phyloP scores from a whole-genome alignment of 1,140 invertebrate genomes.

The Choristoneura fumiferana region DNA sequence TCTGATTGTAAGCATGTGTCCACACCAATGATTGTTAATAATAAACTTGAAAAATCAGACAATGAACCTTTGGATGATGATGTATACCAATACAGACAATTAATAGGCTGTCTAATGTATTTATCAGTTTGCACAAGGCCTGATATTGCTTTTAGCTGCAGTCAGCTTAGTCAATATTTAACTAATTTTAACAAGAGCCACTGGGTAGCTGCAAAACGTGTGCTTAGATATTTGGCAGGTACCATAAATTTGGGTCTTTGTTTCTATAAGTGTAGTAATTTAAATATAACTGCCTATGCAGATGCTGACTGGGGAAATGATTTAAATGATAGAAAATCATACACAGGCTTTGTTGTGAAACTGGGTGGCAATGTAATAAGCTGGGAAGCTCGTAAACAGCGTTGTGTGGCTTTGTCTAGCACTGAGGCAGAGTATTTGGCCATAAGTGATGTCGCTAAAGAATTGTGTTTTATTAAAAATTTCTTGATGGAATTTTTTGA shows the following conservation, averaged over 20 bases:
- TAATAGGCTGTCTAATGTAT: no score
- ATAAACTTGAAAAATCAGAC: slow-evolving; percentile 13
- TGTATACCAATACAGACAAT: slow-evolving; percentile 29
- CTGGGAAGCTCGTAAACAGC: slow-evolving; percentile 43
- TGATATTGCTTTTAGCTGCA: slow-evolving; percentile 59
- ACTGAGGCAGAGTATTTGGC: no score
- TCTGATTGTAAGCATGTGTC: slow-evolving; percentile 10
- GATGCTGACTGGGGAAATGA: no score
- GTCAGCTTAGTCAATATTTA: slow-evolving; percentile 54
- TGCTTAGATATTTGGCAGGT: background rate
- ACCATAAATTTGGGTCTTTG: background rate
- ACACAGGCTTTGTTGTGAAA: slow-evolving; percentile 39
- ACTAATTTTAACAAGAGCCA: slow-evolving; percentile 43
- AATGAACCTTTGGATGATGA: slow-evolving; percentile 22
- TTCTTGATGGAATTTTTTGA: no score
- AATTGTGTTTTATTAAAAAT: no score
- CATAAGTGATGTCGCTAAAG: no score
- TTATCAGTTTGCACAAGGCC: slow-evolving; percentile 51
- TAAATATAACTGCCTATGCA: no score
- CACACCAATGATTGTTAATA: slow-evolving; percentile 10
- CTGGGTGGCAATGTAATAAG: slow-evolving; percentile 32
- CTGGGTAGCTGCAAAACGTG: slow-evolving; percentile 54
- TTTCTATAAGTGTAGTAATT: background rate
- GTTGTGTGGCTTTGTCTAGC: slow-evolving; percentile 31
- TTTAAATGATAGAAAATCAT: no score